These are phyloP conservation scores for Metaphire vulgaris DNA, from an alignment of 1,140 invertebrate genomes.

Conservation along the genomic window DNA sequence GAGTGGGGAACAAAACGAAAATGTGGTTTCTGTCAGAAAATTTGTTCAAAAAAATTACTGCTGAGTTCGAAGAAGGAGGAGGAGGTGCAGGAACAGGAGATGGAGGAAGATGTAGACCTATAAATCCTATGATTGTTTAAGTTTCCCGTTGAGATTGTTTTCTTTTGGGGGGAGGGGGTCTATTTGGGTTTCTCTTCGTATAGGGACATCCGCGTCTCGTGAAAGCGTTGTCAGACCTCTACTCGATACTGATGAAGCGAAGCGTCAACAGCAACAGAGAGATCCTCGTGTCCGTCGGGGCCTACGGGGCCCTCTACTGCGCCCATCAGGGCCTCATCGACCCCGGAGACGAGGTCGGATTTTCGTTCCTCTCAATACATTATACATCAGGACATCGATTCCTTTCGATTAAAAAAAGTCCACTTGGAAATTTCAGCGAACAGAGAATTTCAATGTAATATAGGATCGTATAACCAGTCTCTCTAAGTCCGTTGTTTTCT, in stretches of 20 bases:
- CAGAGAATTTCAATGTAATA: not conserved
- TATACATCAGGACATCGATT: not conserved
- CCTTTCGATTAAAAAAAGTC: not conserved
- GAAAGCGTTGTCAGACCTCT: constrained; percentile 73
- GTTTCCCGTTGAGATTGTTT: no score
- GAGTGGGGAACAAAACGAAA: constrained; percentile 2
- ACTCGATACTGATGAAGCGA: constrained; percentile 68
- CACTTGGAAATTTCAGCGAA: not conserved
- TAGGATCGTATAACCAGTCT: not conserved
- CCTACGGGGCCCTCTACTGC: constrained; percentile 72
- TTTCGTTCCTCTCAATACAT: not conserved
- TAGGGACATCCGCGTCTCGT: constrained; percentile 87
- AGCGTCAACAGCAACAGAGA: constrained; percentile 74
- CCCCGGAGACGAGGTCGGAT: constrained; percentile 67
- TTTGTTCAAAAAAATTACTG: constrained; percentile 24
- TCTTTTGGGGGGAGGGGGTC: no score
- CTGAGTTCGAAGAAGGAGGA: no score
- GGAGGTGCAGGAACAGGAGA: no score
- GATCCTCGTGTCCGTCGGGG: constrained; percentile 80
- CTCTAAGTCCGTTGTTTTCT: not conserved
- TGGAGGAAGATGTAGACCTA: no score
- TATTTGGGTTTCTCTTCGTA: no score
- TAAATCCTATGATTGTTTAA: no score
- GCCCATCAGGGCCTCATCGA: constrained; percentile 76
- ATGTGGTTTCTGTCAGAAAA: constrained; percentile 5